Evolutionary conservation across 92 coral and sea anemone species (phyloP).

Genomic region (Phymanthus crucifer): DNA sequence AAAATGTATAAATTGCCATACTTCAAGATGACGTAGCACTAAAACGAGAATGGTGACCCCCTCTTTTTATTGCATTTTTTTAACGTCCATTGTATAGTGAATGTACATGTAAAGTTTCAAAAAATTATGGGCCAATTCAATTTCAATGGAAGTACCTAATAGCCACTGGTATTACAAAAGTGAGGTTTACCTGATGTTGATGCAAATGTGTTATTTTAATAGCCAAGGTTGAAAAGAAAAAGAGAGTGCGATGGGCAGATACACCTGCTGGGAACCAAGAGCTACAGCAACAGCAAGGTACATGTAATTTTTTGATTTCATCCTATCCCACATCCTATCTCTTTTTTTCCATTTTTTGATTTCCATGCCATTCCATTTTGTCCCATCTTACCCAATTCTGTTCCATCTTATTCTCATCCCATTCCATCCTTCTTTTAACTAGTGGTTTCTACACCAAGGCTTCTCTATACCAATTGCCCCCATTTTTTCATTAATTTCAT

Average conservation of each 20-base stretch:
- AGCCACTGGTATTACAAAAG: too few species aligned
- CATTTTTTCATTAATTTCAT: not conserved
- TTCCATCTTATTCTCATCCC: not conserved
- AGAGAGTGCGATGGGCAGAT: slow-evolving; percentile 68
- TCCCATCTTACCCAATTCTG: not conserved
- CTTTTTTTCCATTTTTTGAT: not conserved
- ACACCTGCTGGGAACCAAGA: slow-evolving; percentile 45
- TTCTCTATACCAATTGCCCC: not conserved
- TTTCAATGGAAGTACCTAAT: too few species aligned
- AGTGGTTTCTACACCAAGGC: not conserved
- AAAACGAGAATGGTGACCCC: too few species aligned
- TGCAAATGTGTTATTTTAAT: too few species aligned
- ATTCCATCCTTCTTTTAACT: not conserved
- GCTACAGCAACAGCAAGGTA: slow-evolving; percentile 34
- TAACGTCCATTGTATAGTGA: too few species aligned
- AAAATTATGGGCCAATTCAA: too few species aligned
- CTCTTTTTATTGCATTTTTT: too few species aligned
- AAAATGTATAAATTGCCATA: too few species aligned
- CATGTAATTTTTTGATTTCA: not conserved
- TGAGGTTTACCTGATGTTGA: too few species aligned
- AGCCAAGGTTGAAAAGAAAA: slow-evolving; percentile 63
- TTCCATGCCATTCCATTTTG: not conserved
- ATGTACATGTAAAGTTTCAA: too few species aligned
- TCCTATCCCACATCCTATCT: too few species aligned
- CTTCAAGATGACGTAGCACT: too few species aligned